A percentile compares a stretch with the other conserved stretches of the same genome.
phyloP scores from a whole-genome alignment of 2,888 invertebrate species.

The Sarcophaga subvicina region DNA sequence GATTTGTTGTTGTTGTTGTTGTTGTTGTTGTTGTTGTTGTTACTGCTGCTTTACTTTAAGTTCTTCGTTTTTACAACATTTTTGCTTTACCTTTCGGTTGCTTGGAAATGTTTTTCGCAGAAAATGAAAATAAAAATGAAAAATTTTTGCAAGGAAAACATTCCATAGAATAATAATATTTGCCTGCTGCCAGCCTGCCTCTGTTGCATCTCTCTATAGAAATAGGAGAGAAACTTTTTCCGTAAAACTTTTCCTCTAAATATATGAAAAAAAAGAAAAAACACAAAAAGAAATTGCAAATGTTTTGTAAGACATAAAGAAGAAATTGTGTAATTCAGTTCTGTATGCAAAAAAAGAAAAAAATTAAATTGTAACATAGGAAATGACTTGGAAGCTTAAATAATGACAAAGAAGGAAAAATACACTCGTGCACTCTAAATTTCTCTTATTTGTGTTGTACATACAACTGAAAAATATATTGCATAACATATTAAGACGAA shows the following conservation, averaged over 20 bases:
- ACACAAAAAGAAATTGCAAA: background rate
- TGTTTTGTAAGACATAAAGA: background rate
- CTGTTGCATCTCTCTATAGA: background rate
- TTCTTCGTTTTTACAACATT: conserved; percentile 5
- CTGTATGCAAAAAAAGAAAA: conserved; percentile 15
- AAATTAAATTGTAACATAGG: conserved; percentile 47
- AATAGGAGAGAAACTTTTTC: conserved; percentile 6
- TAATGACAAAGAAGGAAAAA: conserved; percentile 26
- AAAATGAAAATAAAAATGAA: background rate
- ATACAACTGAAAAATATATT: too few species aligned
- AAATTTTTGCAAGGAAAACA: conserved; percentile 19
- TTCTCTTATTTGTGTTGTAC: too few species aligned
- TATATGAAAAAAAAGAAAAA: too few species aligned
- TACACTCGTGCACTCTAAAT: background rate
- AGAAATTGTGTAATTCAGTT: conserved; percentile 41
- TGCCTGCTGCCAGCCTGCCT: conserved; percentile 16
- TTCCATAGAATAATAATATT: conserved; percentile 51
- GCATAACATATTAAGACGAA: too few species aligned
- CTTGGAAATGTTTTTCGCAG: background rate
- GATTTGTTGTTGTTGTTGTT: conserved; percentile 20
- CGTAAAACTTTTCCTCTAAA: background rate
- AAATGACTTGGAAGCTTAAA: conserved; percentile 64
- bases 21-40: conserved; percentile 25
- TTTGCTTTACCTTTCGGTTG: conserved; percentile 24
- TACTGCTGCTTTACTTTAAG: background rate